Evolutionary conservation across 2,888 invertebrate species (phyloP).

Genomic region (Gibbula magus): DNA sequence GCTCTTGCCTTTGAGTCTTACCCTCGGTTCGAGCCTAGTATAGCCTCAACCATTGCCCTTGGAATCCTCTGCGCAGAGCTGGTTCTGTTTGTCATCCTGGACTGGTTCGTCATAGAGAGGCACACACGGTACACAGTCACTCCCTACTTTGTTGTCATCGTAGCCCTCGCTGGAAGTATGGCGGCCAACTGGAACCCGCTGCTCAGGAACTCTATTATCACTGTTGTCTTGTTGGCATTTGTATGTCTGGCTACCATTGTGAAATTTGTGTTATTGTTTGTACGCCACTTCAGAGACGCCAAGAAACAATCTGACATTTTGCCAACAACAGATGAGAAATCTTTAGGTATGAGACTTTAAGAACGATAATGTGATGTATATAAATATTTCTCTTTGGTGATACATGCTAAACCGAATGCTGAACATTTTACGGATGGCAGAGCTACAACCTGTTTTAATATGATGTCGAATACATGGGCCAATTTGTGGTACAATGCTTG

Average conservation of each 20-base stretch:
- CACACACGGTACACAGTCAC: slow-evolving; percentile 69
- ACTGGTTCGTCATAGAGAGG: slow-evolving; percentile 63
- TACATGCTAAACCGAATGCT: no score
- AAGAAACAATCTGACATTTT: not conserved
- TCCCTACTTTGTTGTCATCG: slow-evolving; percentile 67
- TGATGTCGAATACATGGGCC: no score
- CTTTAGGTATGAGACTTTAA: no score
- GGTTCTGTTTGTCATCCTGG: slow-evolving; percentile 60
- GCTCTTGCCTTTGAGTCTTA: slow-evolving; percentile 54
- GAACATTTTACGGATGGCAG: no score
- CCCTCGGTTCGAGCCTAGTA: slow-evolving; percentile 35
- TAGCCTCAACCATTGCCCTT: slow-evolving; percentile 59
- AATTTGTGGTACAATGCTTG: no score
- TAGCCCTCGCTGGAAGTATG: slow-evolving; percentile 64
- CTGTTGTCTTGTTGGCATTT: slow-evolving; percentile 53
- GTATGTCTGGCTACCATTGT: slow-evolving; percentile 35
- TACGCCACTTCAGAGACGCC: slow-evolving; percentile 42
- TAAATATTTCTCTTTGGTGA: no score
- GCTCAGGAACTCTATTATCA: slow-evolving; percentile 58
- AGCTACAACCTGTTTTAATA: no score
- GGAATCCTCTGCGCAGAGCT: slow-evolving; percentile 58
- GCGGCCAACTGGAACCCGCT: slow-evolving; percentile 58
- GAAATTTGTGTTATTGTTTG: slow-evolving; percentile 43
- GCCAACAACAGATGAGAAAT: no score
- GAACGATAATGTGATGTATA: no score